phyloP scores from a whole-genome alignment of 2,113 vertebrate genomes.

The Willisornis vidua region DNA sequence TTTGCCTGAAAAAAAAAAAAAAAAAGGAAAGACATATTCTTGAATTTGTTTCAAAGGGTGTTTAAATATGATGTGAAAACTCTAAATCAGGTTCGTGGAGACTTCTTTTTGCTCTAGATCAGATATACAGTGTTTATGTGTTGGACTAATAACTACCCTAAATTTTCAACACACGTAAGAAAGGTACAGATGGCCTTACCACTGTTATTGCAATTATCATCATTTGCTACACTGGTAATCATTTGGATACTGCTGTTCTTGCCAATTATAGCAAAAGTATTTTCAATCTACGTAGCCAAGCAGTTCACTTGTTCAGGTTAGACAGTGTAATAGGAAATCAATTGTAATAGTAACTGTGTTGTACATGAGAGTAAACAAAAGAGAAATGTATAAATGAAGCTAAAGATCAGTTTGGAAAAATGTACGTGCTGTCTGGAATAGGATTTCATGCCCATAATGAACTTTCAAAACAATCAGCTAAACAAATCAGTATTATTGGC shows the following conservation, averaged over 20 bases:
- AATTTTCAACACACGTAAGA: neutral
- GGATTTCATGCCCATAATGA: neutral
- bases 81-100: neutral
- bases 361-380: neutral
- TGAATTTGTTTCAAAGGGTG: neutral
- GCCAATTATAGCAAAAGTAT: neutral
- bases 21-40: neutral
- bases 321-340: conserved; percentile 21
- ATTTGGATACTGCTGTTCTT: neutral
- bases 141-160: neutral
- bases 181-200: neutral
- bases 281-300: neutral
- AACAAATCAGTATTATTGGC: neutral
- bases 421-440: neutral
- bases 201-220: neutral
- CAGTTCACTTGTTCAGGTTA: conserved; percentile 15
- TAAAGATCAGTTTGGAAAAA: conserved; percentile 34
- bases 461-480: neutral
- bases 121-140: neutral
- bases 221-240: neutral
- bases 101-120: neutral
- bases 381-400: conserved; percentile 28
- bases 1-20: neutral
- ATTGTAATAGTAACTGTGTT: neutral
- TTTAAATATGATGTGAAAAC: neutral